Percentiles rank a stretch among this genome's conserved stretches.
Evolutionary conservation across 2,888 invertebrate species (phyloP).

Genomic region (Apamea sordens): DNA sequence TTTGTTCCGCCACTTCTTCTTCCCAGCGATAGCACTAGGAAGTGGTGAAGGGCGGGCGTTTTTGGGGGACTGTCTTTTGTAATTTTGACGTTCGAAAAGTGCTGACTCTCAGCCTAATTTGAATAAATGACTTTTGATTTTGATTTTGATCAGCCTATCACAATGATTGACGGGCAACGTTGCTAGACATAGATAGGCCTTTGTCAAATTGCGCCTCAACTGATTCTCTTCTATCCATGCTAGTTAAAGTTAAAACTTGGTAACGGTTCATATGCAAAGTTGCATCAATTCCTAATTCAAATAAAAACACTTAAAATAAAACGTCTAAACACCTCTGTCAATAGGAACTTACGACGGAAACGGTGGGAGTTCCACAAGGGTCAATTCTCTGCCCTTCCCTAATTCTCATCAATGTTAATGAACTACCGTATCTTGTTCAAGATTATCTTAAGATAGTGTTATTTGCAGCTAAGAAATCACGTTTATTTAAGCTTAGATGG

Average conservation of each 20-base stretch:
- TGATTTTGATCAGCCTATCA: too few relatives aligned
- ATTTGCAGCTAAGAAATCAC: conserved; percentile 10
- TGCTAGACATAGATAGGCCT: neutral
- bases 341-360: neutral
- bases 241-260: neutral
- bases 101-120: too few relatives aligned
- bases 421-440: conserved; percentile 22
- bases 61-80: too few relatives aligned
- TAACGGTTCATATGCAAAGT: neutral
- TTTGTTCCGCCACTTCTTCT: too few relatives aligned
- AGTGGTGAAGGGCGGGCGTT: too few relatives aligned
- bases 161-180: too few relatives aligned
- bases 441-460: conserved; percentile 12
- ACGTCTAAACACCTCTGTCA: neutral
- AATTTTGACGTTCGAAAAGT: too few relatives aligned
- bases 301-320: conserved; percentile 12
- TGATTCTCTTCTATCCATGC: too few relatives aligned
- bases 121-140: too few relatives aligned
- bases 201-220: neutral
- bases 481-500: neutral
- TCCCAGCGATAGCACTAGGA: too few relatives aligned
- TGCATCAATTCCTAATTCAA: neutral
- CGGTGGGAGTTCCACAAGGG: conserved; percentile 40
- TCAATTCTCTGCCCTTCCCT: conserved; percentile 29
- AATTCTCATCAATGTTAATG: conserved; percentile 43